Base-by-base conservation (phyloP, 2,888 invertebrate genomes). In the Hyalella azteca region DNA sequence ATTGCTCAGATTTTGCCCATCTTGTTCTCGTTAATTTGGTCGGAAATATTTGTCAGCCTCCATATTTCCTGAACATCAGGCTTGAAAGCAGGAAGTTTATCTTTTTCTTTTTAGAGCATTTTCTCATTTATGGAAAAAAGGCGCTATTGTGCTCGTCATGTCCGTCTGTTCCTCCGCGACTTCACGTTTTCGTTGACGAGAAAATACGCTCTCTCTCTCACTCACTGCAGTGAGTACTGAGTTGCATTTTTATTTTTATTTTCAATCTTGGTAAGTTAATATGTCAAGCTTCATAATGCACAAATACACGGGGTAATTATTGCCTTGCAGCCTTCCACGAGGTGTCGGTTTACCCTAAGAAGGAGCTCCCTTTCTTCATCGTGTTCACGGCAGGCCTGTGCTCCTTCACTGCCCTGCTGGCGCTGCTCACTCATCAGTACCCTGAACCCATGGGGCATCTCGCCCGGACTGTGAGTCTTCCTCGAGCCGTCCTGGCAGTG, bases 261-360 rank as follows among this genome's bases (percentile, higher is more conserved):
- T 15, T 19, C 19, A 45, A 45, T 19, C 19, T 45, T n/a, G n/a
- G 19, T 45, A 45, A 45, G 11, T 1, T 2, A 45, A 50, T 50
- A 7, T 19, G 22, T 50, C 15, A 50, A 50, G 19, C 19, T 50
- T 22, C 26, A 26, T 54, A n/a, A n/a, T n/a, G n/a, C n/a, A n/a
- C n/a, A n/a, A n/a, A n/a, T n/a, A n/a, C n/a, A n/a, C n/a, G n/a
- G n/a, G n/a, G n/a, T n/a, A n/a, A n/a, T n/a, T n/a, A n/a, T n/a
- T n/a, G n/a, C n/a, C n/a, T 86, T 87, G 29, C 87, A 88, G 92
- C 93, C 76, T 95, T 95, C 88, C 96, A 96, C 88, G 94, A 95
- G 87, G 93, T 96, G 39, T 95, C 95, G 36, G 95, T 96, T 4
- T 96, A 95, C 89, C 96, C 96, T 2, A 95, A 95, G 88, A 95